Conservation (phyloP, 2,888 invertebrate genomes). For the Girardia tigrina region DNA sequence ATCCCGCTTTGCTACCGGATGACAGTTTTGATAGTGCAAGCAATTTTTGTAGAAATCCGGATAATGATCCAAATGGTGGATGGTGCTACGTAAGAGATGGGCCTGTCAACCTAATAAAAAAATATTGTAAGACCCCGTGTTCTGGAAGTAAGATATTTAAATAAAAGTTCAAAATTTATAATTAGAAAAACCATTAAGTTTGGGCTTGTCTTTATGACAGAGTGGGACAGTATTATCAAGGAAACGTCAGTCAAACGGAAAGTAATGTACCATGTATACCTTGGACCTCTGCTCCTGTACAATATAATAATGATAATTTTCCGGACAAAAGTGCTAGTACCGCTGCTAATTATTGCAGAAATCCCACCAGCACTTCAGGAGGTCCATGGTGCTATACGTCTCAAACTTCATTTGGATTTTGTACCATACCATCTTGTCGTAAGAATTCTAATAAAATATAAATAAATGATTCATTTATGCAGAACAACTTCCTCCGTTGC, state of each 20-base stretch:
- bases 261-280: not conserved
- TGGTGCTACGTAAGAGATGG: constrained; percentile 29
- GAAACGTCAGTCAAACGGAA: constrained; percentile 2
- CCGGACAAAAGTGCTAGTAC: constrained; percentile 24
- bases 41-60: constrained; percentile 33
- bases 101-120: not conserved
- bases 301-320: not conserved
- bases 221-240: not conserved
- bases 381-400: constrained; percentile 36
- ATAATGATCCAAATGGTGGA: constrained; percentile 8
- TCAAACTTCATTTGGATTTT: not conserved
- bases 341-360: constrained; percentile 34
- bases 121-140: constrained; percentile 26
- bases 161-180: no score
- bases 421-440: not conserved
- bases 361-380: constrained; percentile 26
- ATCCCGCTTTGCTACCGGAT: constrained; percentile 30
- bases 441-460: not conserved
- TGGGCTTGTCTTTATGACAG: not conserved
- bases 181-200: no score
- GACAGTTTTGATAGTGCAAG: constrained; percentile 11
- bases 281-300: not conserved
- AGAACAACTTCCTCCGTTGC: not conserved
- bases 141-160: constrained; percentile 26
- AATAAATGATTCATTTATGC: not conserved